Conservation (phyloP, 2,113 vertebrate genomes). For the Promerops cafer region DNA sequence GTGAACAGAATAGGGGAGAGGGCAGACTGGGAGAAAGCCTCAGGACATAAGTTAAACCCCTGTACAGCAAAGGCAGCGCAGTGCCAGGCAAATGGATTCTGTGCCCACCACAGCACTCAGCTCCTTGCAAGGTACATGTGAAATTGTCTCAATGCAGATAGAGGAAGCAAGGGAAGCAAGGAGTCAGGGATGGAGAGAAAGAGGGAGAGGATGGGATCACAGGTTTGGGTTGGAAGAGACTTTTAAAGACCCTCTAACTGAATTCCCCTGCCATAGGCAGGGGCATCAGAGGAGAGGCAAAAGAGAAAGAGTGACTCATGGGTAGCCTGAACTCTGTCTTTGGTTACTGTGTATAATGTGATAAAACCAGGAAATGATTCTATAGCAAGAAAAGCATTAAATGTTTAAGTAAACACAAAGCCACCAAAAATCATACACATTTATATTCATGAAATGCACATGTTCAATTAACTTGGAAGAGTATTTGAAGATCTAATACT, state of each 20-base stretch:
- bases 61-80: fast-evolving
- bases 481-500: not conserved
- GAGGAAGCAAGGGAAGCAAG: not conserved
- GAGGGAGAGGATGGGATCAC: not conserved
- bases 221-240: not conserved
- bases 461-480: not conserved
- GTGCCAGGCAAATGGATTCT: not conserved
- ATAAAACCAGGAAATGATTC: not conserved
- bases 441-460: not conserved
- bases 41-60: not conserved
- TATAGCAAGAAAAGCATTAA: not conserved
- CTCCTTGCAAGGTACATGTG: fast-evolving
- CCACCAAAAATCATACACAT: not conserved
- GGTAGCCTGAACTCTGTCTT: not conserved
- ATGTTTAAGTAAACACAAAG: not conserved
- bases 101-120: fast-evolving
- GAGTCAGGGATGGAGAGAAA: not conserved
- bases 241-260: not conserved
- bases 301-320: not conserved
- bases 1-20: not conserved
- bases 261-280: not conserved
- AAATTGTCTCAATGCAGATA: fast-evolving
- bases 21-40: not conserved
- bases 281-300: not conserved
- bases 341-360: not conserved